A percentile compares a stretch with the other conserved stretches of the same genome.
Conservation (phyloP, 2,113 vertebrate species). For the Neofelis nebulosa region DNA sequence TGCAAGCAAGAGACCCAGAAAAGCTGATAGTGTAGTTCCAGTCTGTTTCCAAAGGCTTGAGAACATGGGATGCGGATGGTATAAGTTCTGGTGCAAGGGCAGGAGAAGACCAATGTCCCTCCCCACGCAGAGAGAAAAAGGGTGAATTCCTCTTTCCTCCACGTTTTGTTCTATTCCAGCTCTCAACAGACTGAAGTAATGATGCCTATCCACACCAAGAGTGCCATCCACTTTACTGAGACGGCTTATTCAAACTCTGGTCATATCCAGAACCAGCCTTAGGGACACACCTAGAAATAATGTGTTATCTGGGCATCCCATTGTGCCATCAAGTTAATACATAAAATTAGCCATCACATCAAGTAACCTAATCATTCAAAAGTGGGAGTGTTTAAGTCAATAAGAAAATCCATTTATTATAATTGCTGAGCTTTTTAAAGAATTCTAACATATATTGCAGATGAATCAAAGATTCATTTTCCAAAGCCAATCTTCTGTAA, state of each 20-base stretch:
- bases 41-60: neutral
- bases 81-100: neutral
- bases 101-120: neutral
- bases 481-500: neutral
- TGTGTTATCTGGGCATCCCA: neutral
- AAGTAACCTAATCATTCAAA: neutral
- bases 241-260: neutral
- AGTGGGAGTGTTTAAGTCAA: neutral
- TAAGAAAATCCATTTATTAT: neutral
- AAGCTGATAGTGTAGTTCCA: neutral
- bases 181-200: neutral
- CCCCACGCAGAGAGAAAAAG: neutral
- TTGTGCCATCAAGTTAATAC: no score
- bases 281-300: neutral
- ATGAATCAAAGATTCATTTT: neutral
- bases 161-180: neutral
- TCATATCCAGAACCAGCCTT: neutral
- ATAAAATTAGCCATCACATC: neutral
- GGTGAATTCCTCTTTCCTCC: neutral
- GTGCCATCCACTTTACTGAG: neutral
- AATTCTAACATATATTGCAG: neutral
- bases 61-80: no score
- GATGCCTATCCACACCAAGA: neutral
- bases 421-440: neutral
- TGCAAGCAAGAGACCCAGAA: neutral